Conservation (phyloP, 2,888 invertebrate genomes). For the Meiosimyza platycephala region DNA sequence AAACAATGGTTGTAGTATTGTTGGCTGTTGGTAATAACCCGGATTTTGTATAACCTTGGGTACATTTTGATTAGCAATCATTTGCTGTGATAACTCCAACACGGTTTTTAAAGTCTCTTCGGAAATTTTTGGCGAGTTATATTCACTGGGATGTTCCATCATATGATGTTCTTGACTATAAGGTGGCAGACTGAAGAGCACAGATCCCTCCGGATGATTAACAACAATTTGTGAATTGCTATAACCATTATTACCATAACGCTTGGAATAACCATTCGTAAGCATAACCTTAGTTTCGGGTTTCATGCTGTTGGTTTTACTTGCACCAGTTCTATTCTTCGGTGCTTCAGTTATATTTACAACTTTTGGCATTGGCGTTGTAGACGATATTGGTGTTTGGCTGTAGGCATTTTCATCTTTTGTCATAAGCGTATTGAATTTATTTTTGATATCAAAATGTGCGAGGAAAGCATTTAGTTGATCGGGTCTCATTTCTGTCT, state of each 20-base stretch:
- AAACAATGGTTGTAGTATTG: conserved; percentile 62
- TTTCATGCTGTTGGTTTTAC: conserved; percentile 49
- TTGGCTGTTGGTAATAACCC: conserved; percentile 56
- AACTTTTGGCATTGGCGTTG: conserved; percentile 11
- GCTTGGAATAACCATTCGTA: conserved; percentile 51
- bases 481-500: conserved; percentile 61
- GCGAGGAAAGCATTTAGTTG: conserved; percentile 66
- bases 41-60: conserved; percentile 60
- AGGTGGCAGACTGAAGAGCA: conserved; percentile 60
- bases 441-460: conserved; percentile 64
- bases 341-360: conserved; percentile 29
- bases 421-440: conserved; percentile 57
- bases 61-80: conserved; percentile 64
- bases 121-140: conserved; percentile 62
- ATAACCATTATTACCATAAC: conserved; percentile 53
- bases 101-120: conserved; percentile 66
- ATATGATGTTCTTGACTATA: conserved; percentile 42
- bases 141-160: conserved; percentile 43
- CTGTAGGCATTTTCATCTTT: conserved; percentile 30
- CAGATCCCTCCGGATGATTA: conserved; percentile 65
- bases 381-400: conserved; percentile 8
- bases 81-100: conserved; percentile 65
- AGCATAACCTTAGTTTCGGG: conserved; percentile 62
- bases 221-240: conserved; percentile 66
- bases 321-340: conserved; percentile 47